Percentiles rank a stretch among this genome's conserved stretches.
Evolutionary conservation across 2,113 vertebrate species (phyloP).

Genomic region (Tenrec ecaudatus): DNA sequence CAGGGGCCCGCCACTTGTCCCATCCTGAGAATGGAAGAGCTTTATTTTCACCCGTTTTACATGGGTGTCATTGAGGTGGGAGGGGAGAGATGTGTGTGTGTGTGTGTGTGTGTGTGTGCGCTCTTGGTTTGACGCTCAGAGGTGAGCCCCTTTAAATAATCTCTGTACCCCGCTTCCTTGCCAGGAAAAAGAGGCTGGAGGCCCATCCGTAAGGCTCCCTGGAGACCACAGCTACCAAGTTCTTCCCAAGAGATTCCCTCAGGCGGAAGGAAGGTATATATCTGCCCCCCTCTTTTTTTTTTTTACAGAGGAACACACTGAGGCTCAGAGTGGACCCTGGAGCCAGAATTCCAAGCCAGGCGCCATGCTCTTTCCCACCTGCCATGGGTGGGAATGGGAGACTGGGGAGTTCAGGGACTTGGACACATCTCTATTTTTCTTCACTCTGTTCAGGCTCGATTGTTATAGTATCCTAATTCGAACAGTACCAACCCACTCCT

Average conservation of each 20-base stretch:
- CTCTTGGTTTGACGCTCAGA: not conserved
- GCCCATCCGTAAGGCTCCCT: accelerated
- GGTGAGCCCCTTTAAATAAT: not conserved
- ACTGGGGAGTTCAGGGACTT: not conserved
- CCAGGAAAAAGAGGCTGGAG: no score
- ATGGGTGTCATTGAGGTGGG: not conserved
- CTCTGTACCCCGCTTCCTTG: not conserved
- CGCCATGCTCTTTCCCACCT: not conserved
- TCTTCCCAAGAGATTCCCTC: not conserved
- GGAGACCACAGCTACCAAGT: accelerated
- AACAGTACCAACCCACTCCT: no score
- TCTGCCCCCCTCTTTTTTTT: not conserved
- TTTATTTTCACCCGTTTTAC: not conserved
- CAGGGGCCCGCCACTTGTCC: not conserved
- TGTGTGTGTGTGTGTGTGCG: no score
- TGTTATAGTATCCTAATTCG: no score
- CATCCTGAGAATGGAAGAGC: not conserved
- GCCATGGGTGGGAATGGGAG: not conserved
- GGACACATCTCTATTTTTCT: not conserved
- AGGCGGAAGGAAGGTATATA: accelerated
- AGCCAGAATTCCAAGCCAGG: not conserved
- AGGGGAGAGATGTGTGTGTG: no score
- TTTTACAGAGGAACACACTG: not conserved
- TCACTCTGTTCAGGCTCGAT: no score
- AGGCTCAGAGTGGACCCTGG: not conserved